Evolutionary conservation across 2,113 vertebrate genomes (phyloP).

Genomic region (Bujurquina vittata): DNA sequence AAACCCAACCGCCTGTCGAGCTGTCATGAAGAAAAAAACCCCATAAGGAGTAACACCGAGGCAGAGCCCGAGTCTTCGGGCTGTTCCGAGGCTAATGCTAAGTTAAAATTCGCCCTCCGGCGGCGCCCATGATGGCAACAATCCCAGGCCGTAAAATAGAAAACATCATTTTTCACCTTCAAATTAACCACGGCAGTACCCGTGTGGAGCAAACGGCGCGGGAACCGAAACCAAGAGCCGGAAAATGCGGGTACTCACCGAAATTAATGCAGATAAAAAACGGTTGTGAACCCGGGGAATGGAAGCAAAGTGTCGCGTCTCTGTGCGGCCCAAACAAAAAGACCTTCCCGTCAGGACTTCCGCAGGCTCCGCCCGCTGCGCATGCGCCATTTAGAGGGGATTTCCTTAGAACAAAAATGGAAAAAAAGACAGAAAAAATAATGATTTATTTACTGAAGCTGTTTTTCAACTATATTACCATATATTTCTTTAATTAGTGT

Average conservation of each 20-base stretch:
- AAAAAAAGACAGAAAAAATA: not conserved
- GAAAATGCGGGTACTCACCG: conserved; percentile 66
- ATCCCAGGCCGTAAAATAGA: not conserved
- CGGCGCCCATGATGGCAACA: conserved; percentile 16
- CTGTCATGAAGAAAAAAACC: not conserved
- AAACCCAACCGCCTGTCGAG: not conserved
- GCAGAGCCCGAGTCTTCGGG: accelerated
- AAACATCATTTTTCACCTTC: accelerated
- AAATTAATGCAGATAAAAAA: conserved; percentile 85
- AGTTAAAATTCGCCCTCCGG: conserved; percentile 18
- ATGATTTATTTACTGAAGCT: not conserved
- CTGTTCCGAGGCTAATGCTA: not conserved
- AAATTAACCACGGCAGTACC: not conserved
- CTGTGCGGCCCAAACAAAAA: conserved; percentile 73
- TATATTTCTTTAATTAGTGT: not conserved
- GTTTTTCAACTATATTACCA: not conserved
- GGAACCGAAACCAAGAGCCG: accelerated
- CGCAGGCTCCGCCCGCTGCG: conserved; percentile 58
- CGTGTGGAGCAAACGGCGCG: too few species aligned
- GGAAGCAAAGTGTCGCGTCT: conserved; percentile 48
- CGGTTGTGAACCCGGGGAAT: conserved; percentile 73
- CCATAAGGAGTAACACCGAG: accelerated
- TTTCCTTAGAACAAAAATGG: conserved; percentile 3
- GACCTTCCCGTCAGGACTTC: conserved; percentile 58
- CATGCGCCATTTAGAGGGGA: conserved; percentile 53